A percentile compares a stretch with the other conserved stretches of the same genome.
Evolutionary conservation across 2,888 invertebrate genomes (phyloP).

Genomic region (Rutpela maculata): DNA sequence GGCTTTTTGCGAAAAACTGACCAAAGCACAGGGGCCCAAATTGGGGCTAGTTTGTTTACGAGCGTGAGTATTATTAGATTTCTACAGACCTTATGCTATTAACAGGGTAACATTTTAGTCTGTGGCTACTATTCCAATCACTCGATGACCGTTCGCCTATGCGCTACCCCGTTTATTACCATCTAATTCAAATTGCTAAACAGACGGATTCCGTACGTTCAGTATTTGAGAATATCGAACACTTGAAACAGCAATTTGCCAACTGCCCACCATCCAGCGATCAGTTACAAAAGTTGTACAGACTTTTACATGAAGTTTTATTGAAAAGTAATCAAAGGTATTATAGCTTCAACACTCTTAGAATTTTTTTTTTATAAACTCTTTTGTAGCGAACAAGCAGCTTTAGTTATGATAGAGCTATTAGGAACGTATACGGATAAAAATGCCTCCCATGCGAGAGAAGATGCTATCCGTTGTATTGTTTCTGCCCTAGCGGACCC

Average conservation of each 20-base stretch:
- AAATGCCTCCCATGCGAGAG: slow-evolving; percentile 96
- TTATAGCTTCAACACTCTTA: slow-evolving; percentile 42
- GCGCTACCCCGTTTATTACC: slow-evolving; percentile 94
- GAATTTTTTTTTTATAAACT: background rate
- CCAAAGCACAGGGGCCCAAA: slow-evolving; percentile 89
- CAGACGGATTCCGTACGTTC: slow-evolving; percentile 90
- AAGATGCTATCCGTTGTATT: slow-evolving; percentile 98
- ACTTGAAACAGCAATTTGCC: slow-evolving; percentile 87
- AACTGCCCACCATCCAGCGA: slow-evolving; percentile 89
- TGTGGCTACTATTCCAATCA: slow-evolving; percentile 95
- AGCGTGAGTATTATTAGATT: slow-evolving; percentile 81
- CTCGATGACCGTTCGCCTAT: slow-evolving; percentile 88
- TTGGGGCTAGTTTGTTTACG: slow-evolving; percentile 88
- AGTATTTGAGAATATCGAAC: slow-evolving; percentile 90
- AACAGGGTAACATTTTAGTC: slow-evolving; percentile 74
- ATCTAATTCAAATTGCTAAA: slow-evolving; percentile 91
- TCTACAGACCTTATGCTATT: background rate
- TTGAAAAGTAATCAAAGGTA: slow-evolving; percentile 91
- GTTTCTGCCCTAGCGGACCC: slow-evolving; percentile 96
- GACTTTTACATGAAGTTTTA: slow-evolving; percentile 91
- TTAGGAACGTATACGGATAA: slow-evolving; percentile 97
- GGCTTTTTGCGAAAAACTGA: slow-evolving; percentile 93
- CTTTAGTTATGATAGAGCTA: slow-evolving; percentile 97
- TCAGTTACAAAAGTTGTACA: slow-evolving; percentile 93
- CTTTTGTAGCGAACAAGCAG: slow-evolving; percentile 86